Base-by-base conservation (phyloP, 2,888 invertebrate species). In the Caenorhabditis wallacei region DNA sequence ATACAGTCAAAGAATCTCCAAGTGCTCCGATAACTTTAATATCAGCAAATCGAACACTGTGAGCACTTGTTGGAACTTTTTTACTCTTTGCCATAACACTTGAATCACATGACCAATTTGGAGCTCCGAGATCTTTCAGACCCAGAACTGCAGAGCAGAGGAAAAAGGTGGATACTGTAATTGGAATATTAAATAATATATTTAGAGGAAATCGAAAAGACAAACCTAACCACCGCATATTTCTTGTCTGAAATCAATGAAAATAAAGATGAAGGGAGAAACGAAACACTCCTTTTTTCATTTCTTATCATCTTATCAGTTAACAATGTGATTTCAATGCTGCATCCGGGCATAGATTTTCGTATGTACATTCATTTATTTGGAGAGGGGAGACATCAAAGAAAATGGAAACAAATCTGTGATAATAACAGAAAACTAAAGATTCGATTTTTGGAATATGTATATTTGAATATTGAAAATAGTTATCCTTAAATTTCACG, bases 51-150 rank as follows among this genome's bases (percentile, higher is more conserved):
- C 88, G 82, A 16, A 88, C 85, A 64, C 81, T 82, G 59, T 88
- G 82, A 10, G 81, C 88, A 68, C 80, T 85, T 4, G 83, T 82
- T 13, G 88, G 98, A 10, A 82, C 76, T n/a, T 68, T 76, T 26
- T 81, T 78, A 59, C 85, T 85, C 79, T 76, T 81, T 48, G 78
- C 80, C 86, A 86, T 86, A 11, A 85, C 84, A 48, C 40, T 56
- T 13, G 80, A 18, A 43, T 82, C 80, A 46, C 86, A 86, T 57
- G 61, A 75, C 84, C 84, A 86, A 26, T 78, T 80, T 0, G 86
- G 84, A 1, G 82, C 72, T 18, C 86, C 86, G 18, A 82, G 66
- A 51, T 84, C 84, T 72, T 86, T 86, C 20, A 80, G 70, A 16
- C 66, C 75, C 22, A 26, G 18, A 4, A 48, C 74, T 20, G 46